phyloP scores from a whole-genome alignment of 1,140 invertebrate species.

The Sarcophaga bullata region DNA sequence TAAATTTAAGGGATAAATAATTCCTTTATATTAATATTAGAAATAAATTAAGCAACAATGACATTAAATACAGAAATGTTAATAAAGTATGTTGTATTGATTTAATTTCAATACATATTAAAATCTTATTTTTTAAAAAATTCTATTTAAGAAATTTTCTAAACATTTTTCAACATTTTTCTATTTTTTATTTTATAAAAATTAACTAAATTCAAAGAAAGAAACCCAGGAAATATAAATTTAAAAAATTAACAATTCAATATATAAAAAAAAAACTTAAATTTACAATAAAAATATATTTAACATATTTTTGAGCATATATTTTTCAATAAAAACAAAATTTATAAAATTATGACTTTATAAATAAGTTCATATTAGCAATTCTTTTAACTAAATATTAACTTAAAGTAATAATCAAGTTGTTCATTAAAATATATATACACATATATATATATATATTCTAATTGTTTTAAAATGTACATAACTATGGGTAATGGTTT shows the following conservation, averaged over 20 bases:
- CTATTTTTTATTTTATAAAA: conserved; percentile 2
- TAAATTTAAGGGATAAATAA: not conserved
- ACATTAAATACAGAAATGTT: not conserved
- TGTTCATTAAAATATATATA: not conserved
- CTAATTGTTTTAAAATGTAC: not conserved
- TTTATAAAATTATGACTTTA: conserved; percentile 36
- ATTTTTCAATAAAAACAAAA: conserved; percentile 8
- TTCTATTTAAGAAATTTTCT: not conserved
- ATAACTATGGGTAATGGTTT: not conserved
- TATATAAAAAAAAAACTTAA: conserved; percentile 19
- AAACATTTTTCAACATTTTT: conserved; percentile 18
- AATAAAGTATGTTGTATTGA: conserved; percentile 3
- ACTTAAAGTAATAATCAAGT: too few relatives aligned
- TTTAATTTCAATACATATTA: conserved; percentile 22
- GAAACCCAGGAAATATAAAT: not conserved
- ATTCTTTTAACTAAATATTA: conserved; percentile 35
- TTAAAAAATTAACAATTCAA: not conserved
- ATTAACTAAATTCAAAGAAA: conserved; percentile 12
- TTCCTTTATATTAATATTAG: not conserved
- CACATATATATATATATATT: not conserved
- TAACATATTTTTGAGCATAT: conserved; percentile 32
- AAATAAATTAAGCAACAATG: not conserved
- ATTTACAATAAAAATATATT: conserved; percentile 9
- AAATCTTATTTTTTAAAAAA: not conserved
- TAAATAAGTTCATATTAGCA: conserved; percentile 26